These are phyloP conservation scores for Ridgeia piscesae DNA, from an alignment of 1,140 invertebrate genomes.

Conservation along the genomic window DNA sequence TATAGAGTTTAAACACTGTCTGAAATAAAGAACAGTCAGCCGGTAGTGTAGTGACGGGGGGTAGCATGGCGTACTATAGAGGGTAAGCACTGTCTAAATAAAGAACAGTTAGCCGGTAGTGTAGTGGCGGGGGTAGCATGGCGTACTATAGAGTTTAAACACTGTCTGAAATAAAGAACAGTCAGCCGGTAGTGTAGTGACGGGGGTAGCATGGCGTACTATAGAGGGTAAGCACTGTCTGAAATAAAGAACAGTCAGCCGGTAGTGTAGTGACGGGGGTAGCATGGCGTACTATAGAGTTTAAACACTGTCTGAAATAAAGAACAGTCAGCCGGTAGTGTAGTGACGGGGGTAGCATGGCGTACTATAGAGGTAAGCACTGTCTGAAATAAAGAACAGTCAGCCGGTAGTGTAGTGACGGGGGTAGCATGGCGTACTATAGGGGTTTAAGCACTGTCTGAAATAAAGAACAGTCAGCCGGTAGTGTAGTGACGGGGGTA, in stretches of 20 bases:
- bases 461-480: neutral
- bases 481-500: neutral
- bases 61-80: neutral
- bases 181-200: neutral
- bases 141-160: neutral
- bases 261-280: neutral
- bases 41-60: neutral
- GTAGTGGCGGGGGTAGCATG: neutral
- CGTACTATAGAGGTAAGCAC: neutral
- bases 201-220: neutral
- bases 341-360: neutral
- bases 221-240: neutral
- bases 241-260: neutral
- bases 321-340: neutral
- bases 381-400: conserved; percentile 6
- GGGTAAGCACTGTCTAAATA: conserved; percentile 6
- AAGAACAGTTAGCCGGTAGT: neutral
- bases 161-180: conserved; percentile 6
- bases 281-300: neutral
- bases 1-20: neutral
- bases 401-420: neutral
- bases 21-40: neutral
- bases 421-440: neutral
- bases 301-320: conserved; percentile 6
- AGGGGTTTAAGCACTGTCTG: neutral